A percentile compares a stretch with the other conserved stretches of the same genome.
These are phyloP conservation scores for Sylvietta virens DNA, from an alignment of 2,113 vertebrate genomes.

Conservation along the genomic window DNA sequence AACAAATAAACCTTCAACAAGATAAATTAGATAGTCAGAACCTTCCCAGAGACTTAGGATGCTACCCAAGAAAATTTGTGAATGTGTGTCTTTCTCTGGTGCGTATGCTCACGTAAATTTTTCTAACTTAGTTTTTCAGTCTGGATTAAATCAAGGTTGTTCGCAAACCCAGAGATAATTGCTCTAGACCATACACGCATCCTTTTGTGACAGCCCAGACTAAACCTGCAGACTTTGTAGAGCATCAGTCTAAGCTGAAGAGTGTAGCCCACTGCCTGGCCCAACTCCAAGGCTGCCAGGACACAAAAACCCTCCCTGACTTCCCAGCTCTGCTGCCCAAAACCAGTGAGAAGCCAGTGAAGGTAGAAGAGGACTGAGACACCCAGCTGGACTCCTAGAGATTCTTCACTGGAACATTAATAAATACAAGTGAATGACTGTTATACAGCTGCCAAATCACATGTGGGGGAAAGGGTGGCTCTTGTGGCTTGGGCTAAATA, in stretches of 20 bases:
- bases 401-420: neutral
- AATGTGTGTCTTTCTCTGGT: neutral
- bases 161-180: neutral
- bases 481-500: neutral
- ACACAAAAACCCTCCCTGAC: neutral
- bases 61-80: neutral
- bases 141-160: neutral
- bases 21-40: neutral
- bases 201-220: neutral
- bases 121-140: neutral
- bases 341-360: neutral
- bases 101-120: neutral
- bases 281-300: neutral
- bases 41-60: neutral
- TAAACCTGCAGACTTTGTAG: neutral
- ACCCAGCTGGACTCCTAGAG: neutral
- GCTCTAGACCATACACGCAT: neutral
- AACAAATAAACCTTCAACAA: neutral
- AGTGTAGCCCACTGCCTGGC: neutral
- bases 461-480: neutral
- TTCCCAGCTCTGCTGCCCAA: neutral
- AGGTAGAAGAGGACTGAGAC: neutral
- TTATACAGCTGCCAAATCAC: neutral
- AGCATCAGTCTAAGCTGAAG: neutral
- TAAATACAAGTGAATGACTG: neutral